These are phyloP conservation scores for Chionomys nivalis DNA, from an alignment of 2,113 vertebrate species.

Conservation along the genomic window DNA sequence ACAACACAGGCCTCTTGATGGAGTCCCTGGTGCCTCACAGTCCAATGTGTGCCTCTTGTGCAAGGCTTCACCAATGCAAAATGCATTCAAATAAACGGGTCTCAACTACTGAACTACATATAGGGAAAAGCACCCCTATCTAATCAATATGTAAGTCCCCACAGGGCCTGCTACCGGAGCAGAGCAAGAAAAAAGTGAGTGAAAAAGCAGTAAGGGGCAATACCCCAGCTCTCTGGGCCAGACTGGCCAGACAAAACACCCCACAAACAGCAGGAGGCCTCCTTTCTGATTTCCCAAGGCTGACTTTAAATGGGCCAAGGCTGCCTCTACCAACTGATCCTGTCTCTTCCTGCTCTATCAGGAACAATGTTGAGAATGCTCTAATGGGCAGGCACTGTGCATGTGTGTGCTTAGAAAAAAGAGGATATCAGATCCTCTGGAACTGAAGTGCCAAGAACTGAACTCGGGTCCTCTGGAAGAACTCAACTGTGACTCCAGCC, in stretches of 20 bases:
- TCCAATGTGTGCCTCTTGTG: conserved; percentile 42
- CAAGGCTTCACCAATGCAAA: conserved; percentile 37
- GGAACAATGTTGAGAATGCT: background rate
- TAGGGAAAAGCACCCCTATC: conserved; percentile 41
- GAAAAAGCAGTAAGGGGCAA: background rate
- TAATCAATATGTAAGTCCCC: conserved; percentile 36
- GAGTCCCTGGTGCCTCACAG: conserved; percentile 25
- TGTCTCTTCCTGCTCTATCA: background rate
- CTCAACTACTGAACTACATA: background rate
- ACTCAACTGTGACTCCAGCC: background rate
- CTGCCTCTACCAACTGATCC: background rate
- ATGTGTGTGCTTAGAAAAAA: background rate
- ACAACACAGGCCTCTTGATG: conserved; percentile 15
- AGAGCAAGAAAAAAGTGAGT: background rate
- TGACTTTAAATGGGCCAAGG: background rate
- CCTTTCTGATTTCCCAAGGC: background rate
- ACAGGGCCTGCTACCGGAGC: background rate
- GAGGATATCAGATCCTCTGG: background rate
- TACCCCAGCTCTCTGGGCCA: background rate
- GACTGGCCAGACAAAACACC: background rate
- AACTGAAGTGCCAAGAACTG: background rate
- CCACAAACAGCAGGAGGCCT: background rate
- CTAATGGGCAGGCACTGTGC: background rate
- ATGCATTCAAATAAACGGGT: conserved; percentile 67
- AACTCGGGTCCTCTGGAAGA: background rate